Evolutionary conservation across 2,797 vertebrate species (phyloP).

Genomic region (Silurus aristotelis): DNA sequence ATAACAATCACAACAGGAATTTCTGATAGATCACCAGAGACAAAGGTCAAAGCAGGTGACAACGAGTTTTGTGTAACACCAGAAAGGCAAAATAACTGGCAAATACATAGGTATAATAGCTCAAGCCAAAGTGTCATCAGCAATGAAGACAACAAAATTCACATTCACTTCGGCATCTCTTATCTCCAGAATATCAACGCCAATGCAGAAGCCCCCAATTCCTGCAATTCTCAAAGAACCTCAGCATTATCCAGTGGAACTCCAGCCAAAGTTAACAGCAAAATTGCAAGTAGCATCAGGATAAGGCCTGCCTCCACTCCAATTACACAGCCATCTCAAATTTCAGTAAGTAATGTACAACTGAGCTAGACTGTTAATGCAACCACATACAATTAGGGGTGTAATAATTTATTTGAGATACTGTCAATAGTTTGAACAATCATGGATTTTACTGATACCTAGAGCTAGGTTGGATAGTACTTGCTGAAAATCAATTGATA

Average conservation of each 20-base stretch:
- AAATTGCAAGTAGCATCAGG: constrained; percentile 97
- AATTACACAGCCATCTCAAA: constrained; percentile 91
- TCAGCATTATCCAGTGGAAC: constrained; percentile 80
- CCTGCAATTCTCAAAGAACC: constrained; percentile 81
- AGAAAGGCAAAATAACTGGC: constrained; percentile 88
- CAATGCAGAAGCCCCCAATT: constrained; percentile 74
- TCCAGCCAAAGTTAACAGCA: constrained; percentile 83
- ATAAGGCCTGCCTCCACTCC: constrained; percentile 92
- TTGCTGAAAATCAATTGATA: too few relatives aligned
- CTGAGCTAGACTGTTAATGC: constrained; percentile 67
- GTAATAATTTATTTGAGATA: background rate
- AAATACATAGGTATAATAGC: constrained; percentile 93
- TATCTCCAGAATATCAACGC: constrained; percentile 84
- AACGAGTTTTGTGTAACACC: constrained; percentile 88
- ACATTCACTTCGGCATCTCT: constrained; percentile 93
- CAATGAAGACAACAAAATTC: constrained; percentile 99
- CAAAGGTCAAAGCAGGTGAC: constrained; percentile 84
- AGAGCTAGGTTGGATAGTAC: too few relatives aligned
- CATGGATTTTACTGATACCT: too few relatives aligned
- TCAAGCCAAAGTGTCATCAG: constrained; percentile 91
- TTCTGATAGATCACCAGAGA: constrained; percentile 82
- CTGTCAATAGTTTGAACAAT: too few relatives aligned
- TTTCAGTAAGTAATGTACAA: constrained; percentile 99
- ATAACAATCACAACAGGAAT: constrained; percentile 83
- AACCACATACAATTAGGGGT: background rate